Base-by-base conservation (phyloP, 2,888 invertebrate genomes). In the Ophion costatus region DNA sequence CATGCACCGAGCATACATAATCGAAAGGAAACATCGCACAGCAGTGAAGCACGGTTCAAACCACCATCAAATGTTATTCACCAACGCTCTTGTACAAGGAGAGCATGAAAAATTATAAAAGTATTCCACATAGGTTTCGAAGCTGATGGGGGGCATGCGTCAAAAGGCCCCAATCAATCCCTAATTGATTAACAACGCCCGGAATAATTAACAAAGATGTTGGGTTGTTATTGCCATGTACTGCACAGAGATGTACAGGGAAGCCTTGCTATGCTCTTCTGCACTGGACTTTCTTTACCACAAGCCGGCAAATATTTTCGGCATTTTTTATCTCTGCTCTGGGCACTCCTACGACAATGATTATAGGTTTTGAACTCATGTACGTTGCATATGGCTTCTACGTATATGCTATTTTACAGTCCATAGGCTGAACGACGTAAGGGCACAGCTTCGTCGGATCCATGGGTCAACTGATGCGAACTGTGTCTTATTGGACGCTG, bases 1-100 rank as follows among this genome's bases (percentile, higher is more conserved):
- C 11, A 3, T 77, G 67, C 24, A 38, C 17, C 33, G 20, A 56
- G 63, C 38, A 64, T 56, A 64, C 38, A 64, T 51, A 17, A 64
- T 66, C 20, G 64, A 66, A 7, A 29, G 71, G 51, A 33, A 4
- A 71, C 20, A 71, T 79, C 20, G 70, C 33, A 64, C 79, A 71
- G 38, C 71, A 24, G 38, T 20, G 64, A 17, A 71, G 17, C 57
- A 64, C 33, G 63, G 38, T 24, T 45, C 33, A 51, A 63, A 51
- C 45, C 51, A 51, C 51, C 3, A 51, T 17, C 51, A 51, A 51
- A 51, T 51, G 17, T 51, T 51, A 17, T 51, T 51, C 17, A 51
- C 51, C 51, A 51, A 14, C 17, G 17, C 17, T 38, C 17, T 51
- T 51, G 51, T 17, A 17, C 17, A 17, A 51, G 11, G 11, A 3